Base-by-base conservation (phyloP, 2,888 invertebrate genomes). In the Caenorhabditis afra region DNA sequence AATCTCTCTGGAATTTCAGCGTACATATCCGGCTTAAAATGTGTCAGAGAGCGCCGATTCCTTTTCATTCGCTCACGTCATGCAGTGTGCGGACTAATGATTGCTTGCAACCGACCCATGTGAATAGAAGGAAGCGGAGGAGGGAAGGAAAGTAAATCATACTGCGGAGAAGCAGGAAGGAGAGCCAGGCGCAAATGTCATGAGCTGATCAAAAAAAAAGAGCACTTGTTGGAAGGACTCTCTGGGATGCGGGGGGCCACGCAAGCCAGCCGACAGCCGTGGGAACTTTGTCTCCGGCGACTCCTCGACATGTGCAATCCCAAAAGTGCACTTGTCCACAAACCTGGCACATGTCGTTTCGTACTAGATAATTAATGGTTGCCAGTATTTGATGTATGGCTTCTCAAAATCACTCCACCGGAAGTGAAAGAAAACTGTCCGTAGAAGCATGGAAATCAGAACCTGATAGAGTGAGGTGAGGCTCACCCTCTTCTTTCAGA, bases 1-100 rank as follows among this genome's bases (percentile, higher is more conserved):
- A 29, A 3, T 29, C 44, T 20, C 23, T 29, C 29, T 11, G 11
- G 14, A 39, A 52, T 12, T 29, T 12, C 29, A 29, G 52, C n/a
- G 18, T 39, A 29, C 2, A 45, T 45, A 45, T 65, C 45, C 65
- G 65, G 65, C 11, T 65, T 55, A 29, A 14, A 65, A 41, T n/a
- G 44, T 50, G 45, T 41, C 35, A 45, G 1, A 14, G 18, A 14
- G 14, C n/a, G 20, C 14, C 50, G 16, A 29, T 29, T 29, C 29
- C 29, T 7, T 29, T 29, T 29, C 29, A 29, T 7, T n/a, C 29
- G 29, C 35, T 29, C 44, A 45, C 68, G 52, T 68, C 68, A 68
- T 65, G 45, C 18, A 39, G 16, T 35, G n/a, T 7, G 55, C 12
- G 22, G 12, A 57, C 11, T 4, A 41, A 11, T 4, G 11, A 14